A percentile compares a stretch with the other conserved stretches of the same genome.
Evolutionary conservation across 2,113 vertebrate species (phyloP).

Genomic region (Hylia prasina): DNA sequence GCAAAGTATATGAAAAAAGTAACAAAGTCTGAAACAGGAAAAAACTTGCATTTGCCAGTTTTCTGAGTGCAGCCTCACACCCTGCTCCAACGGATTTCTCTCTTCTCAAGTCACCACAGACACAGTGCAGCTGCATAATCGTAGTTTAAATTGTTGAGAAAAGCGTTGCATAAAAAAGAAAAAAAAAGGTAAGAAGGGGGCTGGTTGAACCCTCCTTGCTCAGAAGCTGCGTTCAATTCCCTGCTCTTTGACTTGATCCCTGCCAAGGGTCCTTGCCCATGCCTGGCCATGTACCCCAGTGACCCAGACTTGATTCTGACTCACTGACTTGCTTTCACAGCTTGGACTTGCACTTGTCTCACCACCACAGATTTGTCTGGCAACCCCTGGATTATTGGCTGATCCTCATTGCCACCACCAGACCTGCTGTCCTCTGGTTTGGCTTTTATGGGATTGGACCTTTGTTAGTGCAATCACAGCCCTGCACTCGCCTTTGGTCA

Average conservation of each 20-base stretch:
- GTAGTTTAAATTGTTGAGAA: neutral
- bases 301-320: neutral
- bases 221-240: neutral
- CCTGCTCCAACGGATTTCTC: neutral
- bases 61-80: neutral
- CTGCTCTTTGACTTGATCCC: neutral
- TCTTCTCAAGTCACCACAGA: fast-evolving
- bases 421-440: neutral
- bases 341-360: neutral
- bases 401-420: neutral
- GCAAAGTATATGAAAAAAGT: neutral
- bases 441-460: neutral
- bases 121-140: neutral
- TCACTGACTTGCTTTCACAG: neutral
- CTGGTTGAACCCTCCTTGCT: neutral
- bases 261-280: neutral
- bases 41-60: neutral
- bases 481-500: neutral
- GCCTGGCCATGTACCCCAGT: neutral
- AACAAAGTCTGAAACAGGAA: neutral
- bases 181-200: neutral
- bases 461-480: neutral
- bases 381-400: neutral
- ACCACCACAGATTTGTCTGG: neutral
- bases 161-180: neutral